Base-by-base conservation (phyloP, 2,888 invertebrate genomes). In the Desoria tigrina region DNA sequence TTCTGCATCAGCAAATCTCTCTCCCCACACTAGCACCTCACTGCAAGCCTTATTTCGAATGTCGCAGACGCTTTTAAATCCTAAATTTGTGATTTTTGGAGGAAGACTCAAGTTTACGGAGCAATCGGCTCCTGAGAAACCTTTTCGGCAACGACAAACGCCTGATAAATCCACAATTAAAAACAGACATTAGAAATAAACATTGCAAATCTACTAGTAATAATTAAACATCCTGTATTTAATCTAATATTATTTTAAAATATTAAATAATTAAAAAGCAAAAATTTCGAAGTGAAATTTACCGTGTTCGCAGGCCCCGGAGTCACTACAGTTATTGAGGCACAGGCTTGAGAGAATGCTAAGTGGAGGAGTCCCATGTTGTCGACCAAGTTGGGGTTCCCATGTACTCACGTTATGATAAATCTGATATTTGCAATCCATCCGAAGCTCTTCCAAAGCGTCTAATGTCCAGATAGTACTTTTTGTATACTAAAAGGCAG, bases 371-470 rank as follows among this genome's bases (percentile, higher is more conserved):
- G 76, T 76, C 42, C 76, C 76, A 62, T 74, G 73, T 42, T 74
- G 73, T 32, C 74, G 58, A 21, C 74, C 74, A 24, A 76, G 63
- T 59, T 76, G 76, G 9, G 76, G 76, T 56, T 77, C 77, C 77
- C 77, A 77, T n/a, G 77, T 72, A 27, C 71, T 76, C 39, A 75
- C 56, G 55, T 77, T 77, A 55, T 77, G 75, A 64, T 76, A 76
- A 14, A 77, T 70, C 65, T 76, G 75, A 53, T 74, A 73, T 60
- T 76, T 62, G 53, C 77, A 77, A 50, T 76, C 77, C 69, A 74
- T 73, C 55, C 76, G 64, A n/a, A 77, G 63, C 27, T 75, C 72
- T 39, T 77, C 76, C 55, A 77, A 59, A 45, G 71, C 68, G 42
- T 77, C 76, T 37, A 70, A 62, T 6, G 75, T 75, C 73, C 73